Base-by-base conservation (phyloP, 2,797 vertebrate species). In the Simalia tracyae region DNA sequence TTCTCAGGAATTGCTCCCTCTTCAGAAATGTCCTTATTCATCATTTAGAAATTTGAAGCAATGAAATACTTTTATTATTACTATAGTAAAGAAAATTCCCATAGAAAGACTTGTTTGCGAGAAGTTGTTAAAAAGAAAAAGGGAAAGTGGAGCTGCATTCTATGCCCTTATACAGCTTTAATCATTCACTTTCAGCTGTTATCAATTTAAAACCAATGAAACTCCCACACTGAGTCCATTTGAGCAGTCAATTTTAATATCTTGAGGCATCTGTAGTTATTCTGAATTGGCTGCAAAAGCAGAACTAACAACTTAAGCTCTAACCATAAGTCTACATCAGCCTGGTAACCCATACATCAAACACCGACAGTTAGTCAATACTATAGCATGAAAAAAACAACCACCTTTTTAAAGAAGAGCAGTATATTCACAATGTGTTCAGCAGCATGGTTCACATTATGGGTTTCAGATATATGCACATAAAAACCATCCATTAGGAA, bases 271-370 rank as follows among this genome's bases (percentile, higher is more conserved):
- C 98, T 98, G 98, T 98, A 98, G 98, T 98, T 98, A 97, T 98
- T 98, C 97, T 98, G 97, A 98, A 97, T 98, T 97, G 97, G 98
- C 97, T 98, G 97, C 97, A 98, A 98, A 98, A 98, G 98, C 98
- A 99, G 98, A 99, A 99, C 98, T 98, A 99, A 99, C 98, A 98
- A 98, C 98, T 98, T 98, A 98, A 99, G 98, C 98, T 98, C 98
- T 98, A 98, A 98, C 98, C 98, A 97, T 98, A 98, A 98, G 98
- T 98, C 98, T 98, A 98, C 98, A 98, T 97, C 96, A 97, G 97
- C 96, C 97, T 98, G 97, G 97, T 98, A 98, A 98, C 98, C 98
- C 98, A 98, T 98, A 98, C 98, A 99, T 99, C 98, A 99, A 99
- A 98, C 97, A 95, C 97, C 97, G 98, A 98, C 98, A 98, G 98